Conservation (phyloP, 2,113 vertebrate species). For the Malaclemys terrapin region DNA sequence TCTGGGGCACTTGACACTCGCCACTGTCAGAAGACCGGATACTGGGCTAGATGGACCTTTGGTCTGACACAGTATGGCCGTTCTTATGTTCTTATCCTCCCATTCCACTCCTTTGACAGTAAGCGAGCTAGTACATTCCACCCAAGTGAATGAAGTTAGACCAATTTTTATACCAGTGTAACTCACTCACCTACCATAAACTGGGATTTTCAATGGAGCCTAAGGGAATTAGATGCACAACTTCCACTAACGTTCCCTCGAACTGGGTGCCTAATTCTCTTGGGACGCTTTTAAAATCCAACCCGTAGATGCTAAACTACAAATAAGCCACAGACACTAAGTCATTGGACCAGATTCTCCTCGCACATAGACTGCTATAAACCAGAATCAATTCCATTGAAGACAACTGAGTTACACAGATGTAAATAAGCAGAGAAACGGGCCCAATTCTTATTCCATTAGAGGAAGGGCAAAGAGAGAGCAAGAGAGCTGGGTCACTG, state of each 20-base stretch:
- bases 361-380: background rate
- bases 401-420: background rate
- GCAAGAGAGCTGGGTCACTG: background rate
- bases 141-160: background rate
- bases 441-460: background rate
- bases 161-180: rapidly evolving
- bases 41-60: too few species aligned
- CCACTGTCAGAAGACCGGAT: too few species aligned
- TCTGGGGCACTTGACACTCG: too few species aligned
- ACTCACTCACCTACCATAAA: background rate
- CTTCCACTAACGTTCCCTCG: background rate
- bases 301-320: rapidly evolving
- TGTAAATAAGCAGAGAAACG: background rate
- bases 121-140: too few species aligned
- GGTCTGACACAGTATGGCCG: too few species aligned
- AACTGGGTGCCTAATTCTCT: background rate
- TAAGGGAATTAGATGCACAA: background rate
- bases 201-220: rapidly evolving
- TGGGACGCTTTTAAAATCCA: background rate
- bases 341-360: background rate
- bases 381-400: background rate
- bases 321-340: rapidly evolving
- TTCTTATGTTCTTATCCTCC: too few species aligned
- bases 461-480: background rate
- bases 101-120: too few species aligned